phyloP scores from a whole-genome alignment of 2,888 invertebrate species.

The Leptinotarsa peninsularis region DNA sequence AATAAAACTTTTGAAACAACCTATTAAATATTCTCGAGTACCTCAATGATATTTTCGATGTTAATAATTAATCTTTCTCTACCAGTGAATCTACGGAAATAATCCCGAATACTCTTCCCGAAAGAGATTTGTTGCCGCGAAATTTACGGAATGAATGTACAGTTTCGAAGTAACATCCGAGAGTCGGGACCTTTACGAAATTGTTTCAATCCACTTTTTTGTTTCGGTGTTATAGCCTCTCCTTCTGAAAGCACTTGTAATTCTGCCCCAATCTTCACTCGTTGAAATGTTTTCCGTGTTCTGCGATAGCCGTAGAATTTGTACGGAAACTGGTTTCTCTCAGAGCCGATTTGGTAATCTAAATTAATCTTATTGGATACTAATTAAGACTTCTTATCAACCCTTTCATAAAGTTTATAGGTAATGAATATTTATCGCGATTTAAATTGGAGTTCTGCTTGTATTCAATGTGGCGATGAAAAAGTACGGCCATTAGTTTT shows the following conservation, averaged over 20 bases:
- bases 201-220: constrained; percentile 29
- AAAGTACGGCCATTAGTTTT: constrained; percentile 12
- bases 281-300: constrained; percentile 55
- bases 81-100: too few relatives aligned
- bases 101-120: too few relatives aligned
- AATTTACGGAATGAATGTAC: not conserved
- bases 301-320: constrained; percentile 52
- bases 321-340: constrained; percentile 50
- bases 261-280: constrained; percentile 37
- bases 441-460: constrained; percentile 38
- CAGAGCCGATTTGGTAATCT: constrained; percentile 49
- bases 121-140: not conserved
- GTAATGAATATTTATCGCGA: constrained; percentile 57
- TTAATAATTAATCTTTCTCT: too few relatives aligned
- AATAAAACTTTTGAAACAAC: too few relatives aligned
- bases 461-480: constrained; percentile 29
- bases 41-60: too few relatives aligned
- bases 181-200: not conserved
- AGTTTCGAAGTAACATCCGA: not conserved
- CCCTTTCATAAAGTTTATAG: constrained; percentile 55
- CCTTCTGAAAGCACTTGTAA: constrained; percentile 43
- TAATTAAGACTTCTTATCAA: constrained; percentile 60
- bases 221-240: constrained; percentile 33
- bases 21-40: too few relatives aligned
- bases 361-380: constrained; percentile 57